phyloP scores from a whole-genome alignment of 2,888 invertebrate genomes.

The Agapostemon virescens region DNA sequence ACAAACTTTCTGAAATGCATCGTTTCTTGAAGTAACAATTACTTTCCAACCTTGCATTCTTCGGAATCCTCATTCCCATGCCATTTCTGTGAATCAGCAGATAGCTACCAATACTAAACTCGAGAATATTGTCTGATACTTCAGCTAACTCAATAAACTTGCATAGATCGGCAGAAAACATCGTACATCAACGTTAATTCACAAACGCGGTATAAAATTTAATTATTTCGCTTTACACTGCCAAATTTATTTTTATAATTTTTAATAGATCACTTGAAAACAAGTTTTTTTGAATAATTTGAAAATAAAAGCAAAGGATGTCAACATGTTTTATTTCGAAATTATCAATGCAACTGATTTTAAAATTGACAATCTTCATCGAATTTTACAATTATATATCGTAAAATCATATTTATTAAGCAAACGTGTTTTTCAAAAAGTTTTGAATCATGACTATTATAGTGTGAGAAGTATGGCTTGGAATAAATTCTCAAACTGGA shows the following conservation, averaged over 20 bases:
- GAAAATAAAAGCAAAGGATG: neutral
- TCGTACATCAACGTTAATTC: neutral
- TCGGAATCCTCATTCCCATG: conserved; percentile 44
- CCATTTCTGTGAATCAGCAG: conserved; percentile 45
- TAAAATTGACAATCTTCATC: neutral
- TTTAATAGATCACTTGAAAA: neutral
- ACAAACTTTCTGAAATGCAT: conserved; percentile 21
- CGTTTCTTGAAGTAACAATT: conserved; percentile 26
- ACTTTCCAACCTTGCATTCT: conserved; percentile 47
- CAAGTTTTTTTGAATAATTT: too few relatives aligned
- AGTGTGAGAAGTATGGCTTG: conserved; percentile 27
- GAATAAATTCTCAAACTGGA: neutral
- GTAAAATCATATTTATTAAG: neutral
- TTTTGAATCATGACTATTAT: neutral
- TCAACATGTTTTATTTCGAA: too few relatives aligned
- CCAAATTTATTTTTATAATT: neutral
- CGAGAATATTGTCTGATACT: conserved; percentile 16
- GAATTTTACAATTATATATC: neutral
- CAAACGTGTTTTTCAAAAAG: neutral
- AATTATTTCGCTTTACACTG: too few relatives aligned
- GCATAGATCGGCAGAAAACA: neutral
- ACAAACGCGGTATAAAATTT: too few relatives aligned
- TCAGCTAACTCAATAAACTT: conserved; percentile 15
- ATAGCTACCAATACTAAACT: conserved; percentile 21
- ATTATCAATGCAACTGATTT: too few relatives aligned